Conservation (phyloP, 2,888 invertebrate species). For the Oeneis ivallda region DNA sequence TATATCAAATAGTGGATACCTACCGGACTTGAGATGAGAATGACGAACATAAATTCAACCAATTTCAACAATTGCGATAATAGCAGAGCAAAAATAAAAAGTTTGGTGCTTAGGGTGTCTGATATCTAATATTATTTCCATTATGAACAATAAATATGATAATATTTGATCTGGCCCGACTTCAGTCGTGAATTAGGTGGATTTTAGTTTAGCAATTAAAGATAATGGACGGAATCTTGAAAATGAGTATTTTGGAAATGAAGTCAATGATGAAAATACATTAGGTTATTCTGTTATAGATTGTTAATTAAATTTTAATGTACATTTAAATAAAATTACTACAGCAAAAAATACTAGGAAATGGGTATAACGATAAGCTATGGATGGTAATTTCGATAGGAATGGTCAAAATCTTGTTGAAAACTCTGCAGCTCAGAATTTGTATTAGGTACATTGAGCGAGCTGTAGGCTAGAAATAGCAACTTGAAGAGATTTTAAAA, state of each 20-base stretch:
- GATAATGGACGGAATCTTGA: conserved; percentile 16
- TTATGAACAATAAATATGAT: conserved; percentile 38
- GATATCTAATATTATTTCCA: conserved; percentile 38
- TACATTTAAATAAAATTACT: too few species aligned
- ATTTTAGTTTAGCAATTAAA: conserved; percentile 27
- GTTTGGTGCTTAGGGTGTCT: conserved; percentile 24
- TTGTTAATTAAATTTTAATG: conserved; percentile 11
- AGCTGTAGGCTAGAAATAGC: not conserved
- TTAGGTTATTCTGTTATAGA: conserved; percentile 11
- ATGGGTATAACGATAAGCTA: not conserved
- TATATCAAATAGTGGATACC: too few species aligned
- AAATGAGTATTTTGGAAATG: conserved; percentile 16
- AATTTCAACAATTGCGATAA: not conserved
- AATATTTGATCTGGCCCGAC: conserved; percentile 13
- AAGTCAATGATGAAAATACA: not conserved
- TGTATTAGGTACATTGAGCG: not conserved
- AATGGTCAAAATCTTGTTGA: not conserved
- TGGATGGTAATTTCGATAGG: too few species aligned
- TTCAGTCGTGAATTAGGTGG: conserved; percentile 40
- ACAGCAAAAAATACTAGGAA: not conserved
- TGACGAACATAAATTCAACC: not conserved
- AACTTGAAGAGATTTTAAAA: not conserved
- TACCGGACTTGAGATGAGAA: not conserved
- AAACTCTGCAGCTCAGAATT: not conserved
- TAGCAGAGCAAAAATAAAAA: not conserved